Evolutionary conservation across 2,113 vertebrate genomes (phyloP).

Genomic region (Rhadina sibilatrix): DNA sequence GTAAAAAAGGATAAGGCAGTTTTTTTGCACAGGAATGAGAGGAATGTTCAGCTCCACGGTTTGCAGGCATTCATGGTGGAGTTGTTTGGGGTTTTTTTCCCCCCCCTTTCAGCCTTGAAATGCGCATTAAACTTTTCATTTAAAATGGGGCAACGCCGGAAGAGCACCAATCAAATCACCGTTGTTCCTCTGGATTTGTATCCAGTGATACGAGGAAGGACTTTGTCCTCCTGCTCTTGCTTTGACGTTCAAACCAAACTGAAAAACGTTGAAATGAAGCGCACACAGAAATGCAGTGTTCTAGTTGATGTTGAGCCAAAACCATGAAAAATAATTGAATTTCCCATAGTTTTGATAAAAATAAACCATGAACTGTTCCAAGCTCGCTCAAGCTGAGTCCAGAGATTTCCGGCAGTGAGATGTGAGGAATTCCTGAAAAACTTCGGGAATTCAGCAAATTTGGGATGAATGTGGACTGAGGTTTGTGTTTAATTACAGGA

Average conservation of each 20-base stretch:
- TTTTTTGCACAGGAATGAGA: neutral
- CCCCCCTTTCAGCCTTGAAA: neutral
- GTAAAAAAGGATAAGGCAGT: fast-evolving
- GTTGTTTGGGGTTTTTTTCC: neutral
- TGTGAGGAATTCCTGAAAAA: neutral
- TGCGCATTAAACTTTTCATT: neutral
- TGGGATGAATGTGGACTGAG: neutral
- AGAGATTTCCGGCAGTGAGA: neutral
- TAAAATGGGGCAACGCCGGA: neutral
- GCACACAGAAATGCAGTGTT: neutral
- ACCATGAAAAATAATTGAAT: conserved; percentile 21
- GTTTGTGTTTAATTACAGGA: neutral
- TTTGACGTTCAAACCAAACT: neutral
- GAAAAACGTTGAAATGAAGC: neutral
- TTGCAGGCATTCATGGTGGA: neutral
- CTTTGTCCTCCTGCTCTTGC: neutral
- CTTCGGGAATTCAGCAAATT: neutral
- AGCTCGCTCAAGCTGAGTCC: neutral
- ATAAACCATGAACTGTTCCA: neutral
- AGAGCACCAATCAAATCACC: neutral
- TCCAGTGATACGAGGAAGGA: neutral
- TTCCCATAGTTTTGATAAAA: conserved; percentile 14
- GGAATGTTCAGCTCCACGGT: neutral
- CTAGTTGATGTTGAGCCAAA: neutral
- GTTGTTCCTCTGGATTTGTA: neutral